phyloP scores from a whole-genome alignment of 2,113 vertebrate genomes.

The Phainopepla nitens region DNA sequence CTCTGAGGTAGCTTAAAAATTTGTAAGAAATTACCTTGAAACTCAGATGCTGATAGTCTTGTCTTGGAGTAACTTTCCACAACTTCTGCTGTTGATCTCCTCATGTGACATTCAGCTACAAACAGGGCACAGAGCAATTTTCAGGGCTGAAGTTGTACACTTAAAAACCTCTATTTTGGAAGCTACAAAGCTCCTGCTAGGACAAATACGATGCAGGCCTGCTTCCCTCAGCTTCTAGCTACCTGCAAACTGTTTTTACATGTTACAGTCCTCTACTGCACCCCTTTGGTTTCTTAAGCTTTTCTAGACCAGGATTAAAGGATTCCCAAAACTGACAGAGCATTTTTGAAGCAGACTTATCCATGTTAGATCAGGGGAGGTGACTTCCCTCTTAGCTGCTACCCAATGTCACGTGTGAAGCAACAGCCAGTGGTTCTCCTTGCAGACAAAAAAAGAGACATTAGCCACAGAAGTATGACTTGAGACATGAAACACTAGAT shows the following conservation, averaged over 20 bases:
- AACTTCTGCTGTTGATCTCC: neutral
- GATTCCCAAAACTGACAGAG: accelerated
- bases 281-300: neutral
- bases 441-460: neutral
- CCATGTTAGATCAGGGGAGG: accelerated
- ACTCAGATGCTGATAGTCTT: neutral
- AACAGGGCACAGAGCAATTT: neutral
- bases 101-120: neutral
- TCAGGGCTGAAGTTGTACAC: neutral
- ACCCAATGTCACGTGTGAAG: neutral
- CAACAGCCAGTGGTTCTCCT: neutral
- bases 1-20: neutral
- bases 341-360: neutral
- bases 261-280: neutral
- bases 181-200: neutral
- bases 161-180: neutral
- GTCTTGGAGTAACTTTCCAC: neutral
- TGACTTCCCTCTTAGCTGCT: neutral
- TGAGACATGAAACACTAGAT: neutral
- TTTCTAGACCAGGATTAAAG: accelerated
- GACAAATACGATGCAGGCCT: neutral
- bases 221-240: neutral
- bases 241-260: neutral
- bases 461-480: neutral
- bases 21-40: neutral